Evolutionary conservation across 2,797 vertebrate genomes (phyloP).

Genomic region (Aphelocoma californica): DNA sequence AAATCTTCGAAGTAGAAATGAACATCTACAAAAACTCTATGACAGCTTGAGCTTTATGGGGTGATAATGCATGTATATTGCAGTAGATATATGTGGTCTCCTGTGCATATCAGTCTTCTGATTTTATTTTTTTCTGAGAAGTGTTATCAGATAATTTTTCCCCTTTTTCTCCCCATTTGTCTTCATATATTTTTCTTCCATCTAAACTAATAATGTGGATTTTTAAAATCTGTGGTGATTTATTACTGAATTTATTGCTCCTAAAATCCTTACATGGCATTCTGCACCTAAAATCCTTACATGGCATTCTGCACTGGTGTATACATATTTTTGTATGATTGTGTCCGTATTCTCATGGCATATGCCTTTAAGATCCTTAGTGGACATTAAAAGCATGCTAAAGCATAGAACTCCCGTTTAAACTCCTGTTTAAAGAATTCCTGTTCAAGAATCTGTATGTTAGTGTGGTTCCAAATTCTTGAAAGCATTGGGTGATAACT

Average conservation of each 20-base stretch:
- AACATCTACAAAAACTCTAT: not conserved
- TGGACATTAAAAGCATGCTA: not conserved
- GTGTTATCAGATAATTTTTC: not conserved
- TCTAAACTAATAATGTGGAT: not conserved
- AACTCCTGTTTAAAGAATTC: not conserved
- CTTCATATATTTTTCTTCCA: not conserved
- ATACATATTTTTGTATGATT: not conserved
- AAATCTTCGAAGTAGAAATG: not conserved
- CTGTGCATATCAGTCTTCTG: not conserved
- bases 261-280: not conserved
- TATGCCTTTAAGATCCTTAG: not conserved
- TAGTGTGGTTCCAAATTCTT: not conserved
- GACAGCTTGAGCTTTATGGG: not conserved
- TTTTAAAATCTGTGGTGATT: not conserved
- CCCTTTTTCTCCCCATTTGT: not conserved
- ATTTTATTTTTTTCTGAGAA: not conserved
- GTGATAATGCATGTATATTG: not conserved
- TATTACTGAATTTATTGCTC: not conserved
- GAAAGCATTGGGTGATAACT: not conserved
- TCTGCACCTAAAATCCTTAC: not conserved
- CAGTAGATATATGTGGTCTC: not conserved
- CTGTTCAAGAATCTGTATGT: not conserved
- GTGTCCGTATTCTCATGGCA: not conserved
- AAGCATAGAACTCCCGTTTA: not conserved
- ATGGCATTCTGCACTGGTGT: accelerated